phyloP scores from a whole-genome alignment of 2,113 vertebrate species.

The Trematomus loennbergii region DNA sequence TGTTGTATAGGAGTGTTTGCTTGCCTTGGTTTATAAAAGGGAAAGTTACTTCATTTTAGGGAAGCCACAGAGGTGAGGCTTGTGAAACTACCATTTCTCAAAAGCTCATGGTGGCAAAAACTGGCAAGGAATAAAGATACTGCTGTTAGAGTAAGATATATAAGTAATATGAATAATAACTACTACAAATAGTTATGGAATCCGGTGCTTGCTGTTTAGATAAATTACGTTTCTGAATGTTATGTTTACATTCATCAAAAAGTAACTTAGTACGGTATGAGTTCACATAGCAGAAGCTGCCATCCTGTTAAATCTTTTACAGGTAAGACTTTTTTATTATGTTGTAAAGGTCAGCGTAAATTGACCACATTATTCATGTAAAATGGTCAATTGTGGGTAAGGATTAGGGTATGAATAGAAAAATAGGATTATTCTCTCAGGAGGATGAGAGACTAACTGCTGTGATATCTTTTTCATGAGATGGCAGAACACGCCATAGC shows the following conservation, averaged over 20 bases:
- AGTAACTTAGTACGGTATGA: background rate
- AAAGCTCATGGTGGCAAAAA: too few species aligned
- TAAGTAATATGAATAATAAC: background rate
- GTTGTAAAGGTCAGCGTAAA: background rate
- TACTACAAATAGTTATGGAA: background rate
- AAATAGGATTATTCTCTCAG: background rate
- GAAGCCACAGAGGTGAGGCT: too few species aligned
- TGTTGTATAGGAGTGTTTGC: too few species aligned
- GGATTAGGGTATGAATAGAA: background rate
- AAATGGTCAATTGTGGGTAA: background rate
- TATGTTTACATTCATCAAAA: background rate
- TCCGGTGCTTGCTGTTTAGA: background rate
- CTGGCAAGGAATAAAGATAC: too few species aligned
- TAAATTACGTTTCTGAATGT: background rate
- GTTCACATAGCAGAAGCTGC: background rate
- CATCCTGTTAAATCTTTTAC: background rate
- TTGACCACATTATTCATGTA: background rate
- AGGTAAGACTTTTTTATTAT: background rate
- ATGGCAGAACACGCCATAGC: background rate
- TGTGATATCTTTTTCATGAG: background rate
- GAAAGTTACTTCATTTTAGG: too few species aligned
- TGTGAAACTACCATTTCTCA: too few species aligned
- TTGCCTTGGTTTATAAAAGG: too few species aligned
- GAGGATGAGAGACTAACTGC: constrained; percentile 1
- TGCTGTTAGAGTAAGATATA: too few species aligned